These are phyloP conservation scores for Diplogasteroides magnus DNA, from an alignment of 1,140 invertebrate species.

Conservation along the genomic window DNA sequence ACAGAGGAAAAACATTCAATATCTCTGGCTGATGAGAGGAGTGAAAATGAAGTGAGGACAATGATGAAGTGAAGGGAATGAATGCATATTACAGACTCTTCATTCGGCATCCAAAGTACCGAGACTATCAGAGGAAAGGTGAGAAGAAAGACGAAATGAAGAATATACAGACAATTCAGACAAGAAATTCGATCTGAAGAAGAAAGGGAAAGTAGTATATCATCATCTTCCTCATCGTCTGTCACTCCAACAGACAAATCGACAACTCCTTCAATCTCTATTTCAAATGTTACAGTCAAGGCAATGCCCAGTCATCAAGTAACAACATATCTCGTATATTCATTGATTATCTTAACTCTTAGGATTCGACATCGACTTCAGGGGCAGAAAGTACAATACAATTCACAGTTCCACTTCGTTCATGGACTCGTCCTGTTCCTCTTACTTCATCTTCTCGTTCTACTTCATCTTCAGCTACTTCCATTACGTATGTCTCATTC, in stretches of 20 bases:
- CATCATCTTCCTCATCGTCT: background rate
- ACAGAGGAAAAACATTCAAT: background rate
- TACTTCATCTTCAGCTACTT: background rate
- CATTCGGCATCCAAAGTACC: too few relatives aligned
- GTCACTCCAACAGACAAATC: background rate
- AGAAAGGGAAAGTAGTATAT: too few relatives aligned
- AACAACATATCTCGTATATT: background rate
- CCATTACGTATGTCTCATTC: background rate
- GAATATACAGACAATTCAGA: too few relatives aligned
- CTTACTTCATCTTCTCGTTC: background rate
- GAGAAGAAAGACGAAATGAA: too few relatives aligned
- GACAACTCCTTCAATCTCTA: too few relatives aligned
- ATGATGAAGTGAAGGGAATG: background rate
- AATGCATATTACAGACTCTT: background rate
- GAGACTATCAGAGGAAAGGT: too few relatives aligned
- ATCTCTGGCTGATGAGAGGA: background rate
- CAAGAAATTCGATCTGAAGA: too few relatives aligned
- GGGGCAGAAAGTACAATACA: background rate
- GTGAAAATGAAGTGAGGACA: background rate
- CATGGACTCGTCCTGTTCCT: background rate
- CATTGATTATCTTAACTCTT: background rate
- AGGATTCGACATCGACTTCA: background rate
- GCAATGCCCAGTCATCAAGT: background rate
- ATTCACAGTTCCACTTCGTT: background rate
- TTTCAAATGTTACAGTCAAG: too few relatives aligned